These are phyloP conservation scores for Ceyx margarethae DNA, from an alignment of 2,113 vertebrate genomes.

Conservation along the genomic window DNA sequence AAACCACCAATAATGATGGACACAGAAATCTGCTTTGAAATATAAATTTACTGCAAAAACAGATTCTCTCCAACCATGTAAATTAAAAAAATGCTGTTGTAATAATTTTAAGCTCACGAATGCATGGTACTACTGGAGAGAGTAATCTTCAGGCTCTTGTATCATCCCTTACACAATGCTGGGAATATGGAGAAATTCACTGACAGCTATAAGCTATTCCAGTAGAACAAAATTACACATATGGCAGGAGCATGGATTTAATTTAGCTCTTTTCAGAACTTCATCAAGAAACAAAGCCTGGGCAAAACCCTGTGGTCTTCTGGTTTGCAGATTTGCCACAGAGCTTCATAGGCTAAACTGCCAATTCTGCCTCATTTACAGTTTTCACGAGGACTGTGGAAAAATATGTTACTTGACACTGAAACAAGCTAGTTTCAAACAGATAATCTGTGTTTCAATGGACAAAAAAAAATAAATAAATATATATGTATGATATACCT, in stretches of 20 bases:
- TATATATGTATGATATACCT: neutral
- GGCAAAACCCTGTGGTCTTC: constrained; percentile 27
- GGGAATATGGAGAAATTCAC: constrained; percentile 50
- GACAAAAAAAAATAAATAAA: neutral
- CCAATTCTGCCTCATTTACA: constrained; percentile 18
- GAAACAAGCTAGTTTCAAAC: neutral
- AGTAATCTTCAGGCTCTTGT: constrained; percentile 39
- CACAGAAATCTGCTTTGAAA: constrained; percentile 60
- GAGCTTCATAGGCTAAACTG: neutral
- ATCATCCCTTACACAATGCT: constrained; percentile 22
- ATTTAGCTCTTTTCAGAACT: constrained; percentile 47
- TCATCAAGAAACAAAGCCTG: constrained; percentile 10
- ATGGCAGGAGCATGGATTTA: constrained; percentile 31
- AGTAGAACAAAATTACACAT: constrained; percentile 36
- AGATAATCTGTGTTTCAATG: neutral
- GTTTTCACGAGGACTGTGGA: neutral
- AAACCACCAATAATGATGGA: constrained; percentile 55
- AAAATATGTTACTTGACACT: neutral
- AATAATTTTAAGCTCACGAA: constrained; percentile 55
- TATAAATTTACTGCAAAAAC: constrained; percentile 61
- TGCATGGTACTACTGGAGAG: constrained; percentile 21
- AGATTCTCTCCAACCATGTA: constrained; percentile 53
- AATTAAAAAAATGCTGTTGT: constrained; percentile 59
- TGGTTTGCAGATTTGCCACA: neutral
- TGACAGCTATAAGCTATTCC: constrained; percentile 34